These are phyloP conservation scores for Bradypus variegatus DNA, from an alignment of 2,797 vertebrate species.

Conservation along the genomic window DNA sequence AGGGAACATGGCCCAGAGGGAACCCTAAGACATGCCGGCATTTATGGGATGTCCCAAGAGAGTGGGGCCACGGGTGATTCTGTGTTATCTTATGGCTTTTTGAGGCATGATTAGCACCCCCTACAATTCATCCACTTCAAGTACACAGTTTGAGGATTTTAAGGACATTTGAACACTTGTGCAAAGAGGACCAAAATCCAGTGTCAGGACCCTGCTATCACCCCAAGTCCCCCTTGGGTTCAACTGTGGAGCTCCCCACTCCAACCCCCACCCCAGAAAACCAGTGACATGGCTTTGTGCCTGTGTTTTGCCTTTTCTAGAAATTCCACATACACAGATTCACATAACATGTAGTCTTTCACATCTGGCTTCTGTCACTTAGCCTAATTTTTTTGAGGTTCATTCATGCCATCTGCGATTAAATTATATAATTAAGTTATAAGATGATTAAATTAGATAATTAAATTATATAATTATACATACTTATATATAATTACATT, in stretches of 20 bases:
- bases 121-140: rapidly evolving
- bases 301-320: neutral
- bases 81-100: no score
- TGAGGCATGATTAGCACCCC: neutral
- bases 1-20: neutral
- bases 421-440: no score
- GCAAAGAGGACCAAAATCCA: neutral
- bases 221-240: neutral
- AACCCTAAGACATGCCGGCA: neutral
- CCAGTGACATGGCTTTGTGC: neutral
- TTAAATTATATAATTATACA: no score
- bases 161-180: neutral
- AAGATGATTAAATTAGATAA: no score
- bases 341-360: neutral
- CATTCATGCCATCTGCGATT: neutral
- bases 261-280: neutral
- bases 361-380: neutral
- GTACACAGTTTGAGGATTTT: neutral
- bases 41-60: neutral
- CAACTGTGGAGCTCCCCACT: neutral
- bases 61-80: neutral
- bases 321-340: neutral
- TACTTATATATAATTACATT: no score
- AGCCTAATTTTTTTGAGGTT: neutral
- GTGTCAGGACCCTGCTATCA: neutral